Percentiles rank a stretch among this genome's conserved stretches.
phyloP scores from a whole-genome alignment of 1,140 invertebrate genomes.

The Scylla paramamosain region DNA sequence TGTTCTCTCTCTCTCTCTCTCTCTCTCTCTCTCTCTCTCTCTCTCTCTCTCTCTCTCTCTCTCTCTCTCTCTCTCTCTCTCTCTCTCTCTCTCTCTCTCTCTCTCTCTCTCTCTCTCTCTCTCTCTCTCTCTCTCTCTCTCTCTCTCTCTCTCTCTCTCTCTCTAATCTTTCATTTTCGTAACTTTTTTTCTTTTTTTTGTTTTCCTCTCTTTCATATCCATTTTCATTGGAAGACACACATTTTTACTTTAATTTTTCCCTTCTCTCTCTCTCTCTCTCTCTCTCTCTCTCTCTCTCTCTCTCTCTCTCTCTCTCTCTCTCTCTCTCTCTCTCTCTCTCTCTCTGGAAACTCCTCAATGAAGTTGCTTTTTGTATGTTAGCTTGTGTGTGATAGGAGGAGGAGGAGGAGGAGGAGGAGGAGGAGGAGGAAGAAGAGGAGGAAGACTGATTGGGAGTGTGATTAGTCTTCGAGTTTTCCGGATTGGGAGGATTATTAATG shows the following conservation, averaged over 20 bases:
- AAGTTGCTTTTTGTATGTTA: too few relatives aligned
- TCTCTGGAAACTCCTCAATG: neutral
- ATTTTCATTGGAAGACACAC: neutral
- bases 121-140: neutral
- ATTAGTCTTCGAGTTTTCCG: too few relatives aligned
- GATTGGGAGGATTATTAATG: too few relatives aligned
- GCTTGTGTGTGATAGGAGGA: neutral
- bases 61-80: neutral
- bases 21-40: neutral
- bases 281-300: neutral
- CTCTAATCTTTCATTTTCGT: neutral
- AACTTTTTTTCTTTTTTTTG: too few relatives aligned
- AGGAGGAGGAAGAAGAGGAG: constrained; percentile 14
- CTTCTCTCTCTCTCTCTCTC: constrained; percentile 32
- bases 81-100: neutral
- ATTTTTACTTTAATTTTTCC: neutral
- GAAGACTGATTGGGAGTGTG: neutral
- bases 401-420: constrained; percentile 14
- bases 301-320: neutral
- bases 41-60: neutral
- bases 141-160: neutral
- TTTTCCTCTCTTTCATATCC: neutral
- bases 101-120: neutral
- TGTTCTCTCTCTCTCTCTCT: constrained; percentile 14
- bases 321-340: neutral